Conservation (phyloP, 30 jellyfish, hydroid and myxozoan species). For the Hydractinia symbiolongicarpus region DNA sequence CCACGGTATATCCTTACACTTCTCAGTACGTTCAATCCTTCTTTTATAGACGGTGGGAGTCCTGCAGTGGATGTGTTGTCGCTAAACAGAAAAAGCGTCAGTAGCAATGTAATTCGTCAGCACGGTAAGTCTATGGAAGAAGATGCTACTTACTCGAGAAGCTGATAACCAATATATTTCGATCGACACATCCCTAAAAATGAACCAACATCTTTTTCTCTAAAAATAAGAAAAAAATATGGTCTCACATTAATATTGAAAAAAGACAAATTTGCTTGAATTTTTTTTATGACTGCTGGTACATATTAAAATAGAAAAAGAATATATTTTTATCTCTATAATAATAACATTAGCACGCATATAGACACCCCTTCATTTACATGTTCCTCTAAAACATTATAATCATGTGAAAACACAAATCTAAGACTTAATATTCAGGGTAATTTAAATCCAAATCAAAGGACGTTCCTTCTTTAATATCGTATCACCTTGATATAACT, state of each 20-base stretch:
- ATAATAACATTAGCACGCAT: too few relatives aligned
- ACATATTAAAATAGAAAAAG: too few relatives aligned
- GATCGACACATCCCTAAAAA: slow-evolving; percentile 79
- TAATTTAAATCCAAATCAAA: too few relatives aligned
- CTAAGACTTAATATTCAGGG: too few relatives aligned
- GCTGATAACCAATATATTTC: slow-evolving; percentile 90
- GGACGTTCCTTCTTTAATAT: too few relatives aligned
- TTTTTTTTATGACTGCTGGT: too few relatives aligned
- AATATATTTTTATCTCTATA: too few relatives aligned
- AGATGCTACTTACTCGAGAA: slow-evolving; percentile 45
- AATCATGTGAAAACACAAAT: too few relatives aligned
- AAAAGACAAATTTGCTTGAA: too few relatives aligned
- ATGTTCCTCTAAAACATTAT: too few relatives aligned
- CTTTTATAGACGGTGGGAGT: slow-evolving; percentile 84
- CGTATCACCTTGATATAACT: too few relatives aligned
- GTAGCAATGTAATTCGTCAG: not conserved
- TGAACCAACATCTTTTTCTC: slow-evolving; percentile 82
- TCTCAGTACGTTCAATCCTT: slow-evolving; percentile 75
- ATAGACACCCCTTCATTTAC: too few relatives aligned
- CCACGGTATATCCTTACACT: slow-evolving; percentile 41
- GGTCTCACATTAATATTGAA: not conserved
- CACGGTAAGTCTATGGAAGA: not conserved
- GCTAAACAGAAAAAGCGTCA: slow-evolving; percentile 31
- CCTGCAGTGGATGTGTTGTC: slow-evolving; percentile 91
- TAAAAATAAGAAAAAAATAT: slow-evolving; percentile 4